A percentile compares a stretch with the other conserved stretches of the same genome.
Conservation (phyloP, 2,113 vertebrate species). For the Piaya cayana region DNA sequence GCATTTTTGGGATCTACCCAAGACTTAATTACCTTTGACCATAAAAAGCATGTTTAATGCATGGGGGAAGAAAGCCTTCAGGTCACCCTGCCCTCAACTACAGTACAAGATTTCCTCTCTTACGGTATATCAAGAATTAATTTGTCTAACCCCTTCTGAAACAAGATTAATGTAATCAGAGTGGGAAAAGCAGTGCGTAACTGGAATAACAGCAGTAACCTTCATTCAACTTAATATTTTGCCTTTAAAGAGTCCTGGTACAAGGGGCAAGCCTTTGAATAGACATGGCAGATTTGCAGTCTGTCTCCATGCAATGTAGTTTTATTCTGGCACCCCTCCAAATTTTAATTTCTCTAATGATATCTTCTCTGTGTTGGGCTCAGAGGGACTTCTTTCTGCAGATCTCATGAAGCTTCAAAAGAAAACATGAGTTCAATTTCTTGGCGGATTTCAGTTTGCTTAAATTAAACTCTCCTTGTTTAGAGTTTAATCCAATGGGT, state of each 20-base stretch:
- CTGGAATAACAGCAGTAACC: neutral
- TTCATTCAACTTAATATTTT: neutral
- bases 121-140: neutral
- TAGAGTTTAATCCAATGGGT: neutral
- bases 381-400: neutral
- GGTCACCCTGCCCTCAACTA: constrained; percentile 6
- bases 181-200: neutral
- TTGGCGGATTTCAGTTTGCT: neutral
- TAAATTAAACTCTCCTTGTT: neutral
- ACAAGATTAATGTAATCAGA: neutral
- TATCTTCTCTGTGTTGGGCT: neutral
- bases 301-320: rapidly evolving
- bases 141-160: neutral
- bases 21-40: neutral
- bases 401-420: neutral
- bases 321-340: neutral
- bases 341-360: neutral
- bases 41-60: neutral
- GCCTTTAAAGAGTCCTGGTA: neutral
- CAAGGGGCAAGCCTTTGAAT: neutral
- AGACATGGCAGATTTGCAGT: neutral
- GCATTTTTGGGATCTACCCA: neutral
- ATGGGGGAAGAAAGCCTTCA: neutral
- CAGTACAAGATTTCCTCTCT: neutral
- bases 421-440: neutral